Evolutionary conservation across 2,113 vertebrate species (phyloP).

Genomic region (Gorsachius goisagi): DNA sequence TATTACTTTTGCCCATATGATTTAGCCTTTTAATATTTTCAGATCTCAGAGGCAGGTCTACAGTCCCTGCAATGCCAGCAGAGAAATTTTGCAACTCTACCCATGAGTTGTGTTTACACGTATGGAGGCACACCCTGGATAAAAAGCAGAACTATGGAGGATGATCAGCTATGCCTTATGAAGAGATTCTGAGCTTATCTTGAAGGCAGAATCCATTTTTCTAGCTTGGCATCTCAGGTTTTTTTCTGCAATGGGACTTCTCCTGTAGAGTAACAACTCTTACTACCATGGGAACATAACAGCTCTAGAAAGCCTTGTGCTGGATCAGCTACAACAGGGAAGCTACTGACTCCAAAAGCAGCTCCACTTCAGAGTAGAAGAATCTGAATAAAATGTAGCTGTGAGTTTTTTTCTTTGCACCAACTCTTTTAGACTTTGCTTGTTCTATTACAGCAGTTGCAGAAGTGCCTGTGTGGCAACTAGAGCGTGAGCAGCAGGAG

Average conservation of each 20-base stretch:
- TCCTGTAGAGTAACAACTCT: neutral
- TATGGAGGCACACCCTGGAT: neutral
- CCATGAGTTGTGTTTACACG: neutral
- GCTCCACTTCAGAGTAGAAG: neutral
- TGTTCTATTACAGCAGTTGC: neutral
- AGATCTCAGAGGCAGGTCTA: neutral
- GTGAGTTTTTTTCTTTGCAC: neutral
- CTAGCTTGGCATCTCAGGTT: neutral
- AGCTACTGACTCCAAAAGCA: neutral
- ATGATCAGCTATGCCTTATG: neutral
- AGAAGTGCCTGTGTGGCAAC: conserved; percentile 33
- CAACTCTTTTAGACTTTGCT: neutral
- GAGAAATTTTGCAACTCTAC: neutral
- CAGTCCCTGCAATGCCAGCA: neutral
- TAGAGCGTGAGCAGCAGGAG: conserved; percentile 66
- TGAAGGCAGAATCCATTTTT: neutral
- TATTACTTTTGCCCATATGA: neutral
- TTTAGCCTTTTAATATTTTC: neutral
- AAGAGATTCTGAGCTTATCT: neutral
- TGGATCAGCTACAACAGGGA: neutral
- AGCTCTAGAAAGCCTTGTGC: neutral
- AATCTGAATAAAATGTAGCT: neutral
- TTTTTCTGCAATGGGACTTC: neutral
- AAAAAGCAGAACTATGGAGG: neutral
- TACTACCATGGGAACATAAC: neutral